phyloP scores from a whole-genome alignment of 2,797 vertebrate species.

The Halcyon chelicuti region DNA sequence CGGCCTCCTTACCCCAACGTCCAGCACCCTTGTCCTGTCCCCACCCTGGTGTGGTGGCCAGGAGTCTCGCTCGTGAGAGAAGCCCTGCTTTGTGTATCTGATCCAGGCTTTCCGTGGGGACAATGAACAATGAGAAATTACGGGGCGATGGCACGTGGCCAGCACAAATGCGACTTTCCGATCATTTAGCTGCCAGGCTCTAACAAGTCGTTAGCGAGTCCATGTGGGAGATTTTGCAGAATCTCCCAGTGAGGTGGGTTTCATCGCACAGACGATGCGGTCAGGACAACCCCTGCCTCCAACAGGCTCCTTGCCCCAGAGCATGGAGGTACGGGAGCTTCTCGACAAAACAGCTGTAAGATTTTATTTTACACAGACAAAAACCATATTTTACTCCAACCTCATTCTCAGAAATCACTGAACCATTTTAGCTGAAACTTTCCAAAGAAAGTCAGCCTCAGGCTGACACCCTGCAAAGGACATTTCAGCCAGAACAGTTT shows the following conservation, averaged over 20 bases:
- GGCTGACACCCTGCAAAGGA: conserved; percentile 70
- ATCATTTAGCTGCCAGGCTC: conserved; percentile 12
- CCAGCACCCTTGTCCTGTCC: background rate
- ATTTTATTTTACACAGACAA: conserved; percentile 28
- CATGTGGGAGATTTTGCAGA: background rate
- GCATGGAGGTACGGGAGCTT: background rate
- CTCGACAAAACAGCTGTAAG: background rate
- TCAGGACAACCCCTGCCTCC: background rate
- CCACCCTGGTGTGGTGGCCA: fast-evolving
- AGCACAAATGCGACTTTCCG: background rate
- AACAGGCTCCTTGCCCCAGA: background rate
- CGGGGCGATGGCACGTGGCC: conserved; percentile 1
- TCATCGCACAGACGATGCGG: fast-evolving
- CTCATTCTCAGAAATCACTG: conserved; percentile 66
- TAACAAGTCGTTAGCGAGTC: background rate
- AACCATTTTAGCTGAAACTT: conserved; percentile 68
- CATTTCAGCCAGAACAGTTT: conserved; percentile 67
- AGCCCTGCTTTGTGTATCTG: conserved; percentile 19
- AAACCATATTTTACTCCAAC: conserved; percentile 44
- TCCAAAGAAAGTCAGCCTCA: conserved; percentile 68
- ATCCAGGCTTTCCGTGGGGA: background rate
- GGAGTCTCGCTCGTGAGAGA: background rate
- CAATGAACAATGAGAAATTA: conserved; percentile 65
- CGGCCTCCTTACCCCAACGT: fast-evolving
- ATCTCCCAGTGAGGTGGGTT: background rate